phyloP scores from a whole-genome alignment of 2,113 vertebrate species.

The Chionomys nivalis region DNA sequence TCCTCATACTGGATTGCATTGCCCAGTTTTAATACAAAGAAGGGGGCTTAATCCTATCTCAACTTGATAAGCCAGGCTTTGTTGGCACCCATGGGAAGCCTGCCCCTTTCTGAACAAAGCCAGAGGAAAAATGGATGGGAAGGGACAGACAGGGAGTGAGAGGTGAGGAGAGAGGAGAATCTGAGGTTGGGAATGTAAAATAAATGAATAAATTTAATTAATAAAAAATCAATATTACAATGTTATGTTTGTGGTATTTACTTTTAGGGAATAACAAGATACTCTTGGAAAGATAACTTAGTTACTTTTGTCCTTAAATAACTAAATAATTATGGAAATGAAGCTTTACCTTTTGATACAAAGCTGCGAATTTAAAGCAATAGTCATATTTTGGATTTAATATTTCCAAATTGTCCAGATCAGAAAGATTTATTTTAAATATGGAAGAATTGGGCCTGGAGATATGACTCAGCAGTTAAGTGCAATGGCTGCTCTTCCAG shows the following conservation, averaged over 20 bases:
- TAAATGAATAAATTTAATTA: not conserved
- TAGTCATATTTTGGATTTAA: not conserved
- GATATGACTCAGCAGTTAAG: not conserved
- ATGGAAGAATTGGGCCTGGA: not conserved
- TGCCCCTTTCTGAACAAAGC: no score
- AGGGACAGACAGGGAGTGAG: no score
- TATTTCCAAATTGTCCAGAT: not conserved
- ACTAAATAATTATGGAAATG: not conserved
- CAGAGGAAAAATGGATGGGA: no score
- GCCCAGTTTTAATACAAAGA: not conserved
- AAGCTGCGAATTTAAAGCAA: not conserved
- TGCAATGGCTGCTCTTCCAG: not conserved
- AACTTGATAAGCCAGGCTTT: no score
- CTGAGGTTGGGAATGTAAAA: not conserved
- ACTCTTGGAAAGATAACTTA: not conserved
- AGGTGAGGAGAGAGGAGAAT: no score
- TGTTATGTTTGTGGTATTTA: not conserved
- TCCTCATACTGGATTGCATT: not conserved
- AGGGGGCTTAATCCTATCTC: no score
- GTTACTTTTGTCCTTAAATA: not conserved
- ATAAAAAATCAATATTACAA: not conserved
- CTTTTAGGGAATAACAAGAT: not conserved
- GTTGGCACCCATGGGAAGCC: no score
- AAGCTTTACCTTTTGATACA: not conserved
- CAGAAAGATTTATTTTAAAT: not conserved